Percentiles rank a stretch among this genome's conserved stretches.
Evolutionary conservation across 2,797 vertebrate genomes (phyloP).

Genomic region (Streptopelia turtur): DNA sequence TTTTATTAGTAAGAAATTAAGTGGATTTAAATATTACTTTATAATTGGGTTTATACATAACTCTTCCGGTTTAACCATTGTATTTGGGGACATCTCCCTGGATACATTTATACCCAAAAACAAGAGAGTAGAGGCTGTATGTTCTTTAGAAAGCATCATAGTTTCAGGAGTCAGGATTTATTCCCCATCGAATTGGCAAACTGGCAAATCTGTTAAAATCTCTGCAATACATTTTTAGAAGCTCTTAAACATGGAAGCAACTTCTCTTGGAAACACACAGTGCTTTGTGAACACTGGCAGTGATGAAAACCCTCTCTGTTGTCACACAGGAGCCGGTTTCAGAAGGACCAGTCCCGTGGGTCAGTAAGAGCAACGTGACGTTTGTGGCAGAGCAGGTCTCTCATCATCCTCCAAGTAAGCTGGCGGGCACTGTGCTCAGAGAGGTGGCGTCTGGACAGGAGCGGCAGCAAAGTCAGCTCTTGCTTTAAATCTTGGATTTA

Average conservation of each 20-base stretch:
- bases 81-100: not conserved
- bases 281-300: not conserved
- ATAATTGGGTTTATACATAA: not conserved
- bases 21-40: not conserved
- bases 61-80: not conserved
- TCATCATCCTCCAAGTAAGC: constrained; percentile 98
- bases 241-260: not conserved
- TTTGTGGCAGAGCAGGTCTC: constrained; percentile 99
- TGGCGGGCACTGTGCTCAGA: not conserved
- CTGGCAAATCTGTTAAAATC: not conserved
- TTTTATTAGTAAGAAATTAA: not conserved
- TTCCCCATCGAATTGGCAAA: not conserved
- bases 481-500: not conserved
- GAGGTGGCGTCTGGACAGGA: not conserved
- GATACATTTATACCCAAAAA: not conserved
- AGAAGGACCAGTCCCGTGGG: constrained; percentile 92
- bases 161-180: not conserved
- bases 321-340: constrained; percentile 86
- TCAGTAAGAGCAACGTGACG: constrained; percentile 89
- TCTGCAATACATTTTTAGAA: not conserved
- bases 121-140: not conserved
- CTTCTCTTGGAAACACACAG: not conserved
- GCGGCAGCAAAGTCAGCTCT: not conserved
- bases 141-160: not conserved
- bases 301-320: not conserved